These are phyloP conservation scores for Acanthopagrus latus DNA, from an alignment of 2,797 vertebrate species.

Conservation along the genomic window DNA sequence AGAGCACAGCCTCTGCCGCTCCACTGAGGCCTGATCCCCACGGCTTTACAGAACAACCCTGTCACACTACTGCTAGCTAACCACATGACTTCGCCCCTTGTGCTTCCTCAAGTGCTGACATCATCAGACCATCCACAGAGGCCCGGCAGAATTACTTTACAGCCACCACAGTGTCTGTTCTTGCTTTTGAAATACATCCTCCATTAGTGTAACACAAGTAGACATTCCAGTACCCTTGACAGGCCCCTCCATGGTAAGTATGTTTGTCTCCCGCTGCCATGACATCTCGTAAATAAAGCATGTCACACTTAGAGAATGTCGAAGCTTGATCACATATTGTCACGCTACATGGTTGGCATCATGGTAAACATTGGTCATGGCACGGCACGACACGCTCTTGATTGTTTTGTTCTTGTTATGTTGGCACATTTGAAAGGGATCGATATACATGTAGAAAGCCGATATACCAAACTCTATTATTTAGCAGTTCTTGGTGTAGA, in stretches of 20 bases:
- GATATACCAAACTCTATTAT: too few relatives aligned
- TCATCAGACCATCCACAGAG: slow-evolving; percentile 4
- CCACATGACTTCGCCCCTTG: not conserved
- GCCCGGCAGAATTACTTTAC: slow-evolving; percentile 12
- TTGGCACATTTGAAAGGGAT: not conserved
- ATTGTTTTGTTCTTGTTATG: slow-evolving; percentile 11
- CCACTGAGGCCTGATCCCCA: slow-evolving; percentile 15
- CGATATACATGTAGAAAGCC: too few relatives aligned
- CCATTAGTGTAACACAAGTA: slow-evolving; percentile 18
- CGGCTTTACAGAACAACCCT: slow-evolving; percentile 4
- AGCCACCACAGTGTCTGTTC: slow-evolving; percentile 21
- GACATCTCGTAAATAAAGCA: slow-evolving; percentile 50
- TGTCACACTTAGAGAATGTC: slow-evolving; percentile 29
- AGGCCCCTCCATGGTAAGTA: slow-evolving; percentile 30
- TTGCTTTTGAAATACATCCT: slow-evolving; percentile 33
- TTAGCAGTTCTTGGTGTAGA: too few relatives aligned
- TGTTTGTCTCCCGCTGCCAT: slow-evolving; percentile 38
- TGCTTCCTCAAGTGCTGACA: not conserved
- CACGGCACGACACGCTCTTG: not conserved
- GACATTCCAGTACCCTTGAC: slow-evolving; percentile 38
- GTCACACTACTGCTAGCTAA: not conserved
- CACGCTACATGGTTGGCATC: slow-evolving; percentile 2
- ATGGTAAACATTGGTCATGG: slow-evolving; percentile 28
- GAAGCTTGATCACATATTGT: slow-evolving; percentile 14
- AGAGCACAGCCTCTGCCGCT: not conserved